Base-by-base conservation (phyloP, 2,888 invertebrate species). In the Chydorus sphaericus region DNA sequence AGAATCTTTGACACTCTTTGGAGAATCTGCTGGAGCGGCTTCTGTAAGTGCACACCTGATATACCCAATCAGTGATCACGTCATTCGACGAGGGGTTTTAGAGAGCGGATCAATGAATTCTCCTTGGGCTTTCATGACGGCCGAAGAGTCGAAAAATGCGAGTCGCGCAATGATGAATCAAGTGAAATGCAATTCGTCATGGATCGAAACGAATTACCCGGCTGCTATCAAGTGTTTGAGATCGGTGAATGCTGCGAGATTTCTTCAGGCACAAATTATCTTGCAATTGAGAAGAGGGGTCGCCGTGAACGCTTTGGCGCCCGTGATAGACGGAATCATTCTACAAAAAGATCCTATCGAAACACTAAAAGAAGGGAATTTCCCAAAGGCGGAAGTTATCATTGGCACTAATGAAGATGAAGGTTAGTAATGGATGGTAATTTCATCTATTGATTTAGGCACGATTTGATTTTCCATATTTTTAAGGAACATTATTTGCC, bases 91-190 rank as follows among this genome's bases (percentile, higher is more conserved):
- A 50, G 96, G 92, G 4, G 92, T 96, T 64, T 75, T 96, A 63
- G 92, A 97, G 70, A 93, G 93, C 58, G 96, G 94, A 3, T 89
- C 92, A 0, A 76, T 94, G 64, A 92, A 92, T 68, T 91, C 92
- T 4, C 91, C 90, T 1, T 97, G 96, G 96, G 91, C 90, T 66
- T 89, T 85, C 73, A 89, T 93, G 84, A n/a, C n/a, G n/a, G n/a
- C n/a, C n/a, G n/a, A n/a, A n/a, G n/a, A n/a, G n/a, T n/a, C n/a
- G n/a, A n/a, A n/a, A n/a, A n/a, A n/a, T n/a, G n/a, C n/a, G n/a
- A n/a, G n/a, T n/a, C n/a, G n/a, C n/a, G n/a, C n/a, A n/a, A n/a
- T n/a, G n/a, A n/a, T n/a, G n/a, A 83, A 84, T 60, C 87, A 90
- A 66, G 87, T 88, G 65, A 85, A 83, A 60, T 92, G 92, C 69